Conservation (phyloP, 2,888 invertebrate genomes). For the Osedax frankpressi region DNA sequence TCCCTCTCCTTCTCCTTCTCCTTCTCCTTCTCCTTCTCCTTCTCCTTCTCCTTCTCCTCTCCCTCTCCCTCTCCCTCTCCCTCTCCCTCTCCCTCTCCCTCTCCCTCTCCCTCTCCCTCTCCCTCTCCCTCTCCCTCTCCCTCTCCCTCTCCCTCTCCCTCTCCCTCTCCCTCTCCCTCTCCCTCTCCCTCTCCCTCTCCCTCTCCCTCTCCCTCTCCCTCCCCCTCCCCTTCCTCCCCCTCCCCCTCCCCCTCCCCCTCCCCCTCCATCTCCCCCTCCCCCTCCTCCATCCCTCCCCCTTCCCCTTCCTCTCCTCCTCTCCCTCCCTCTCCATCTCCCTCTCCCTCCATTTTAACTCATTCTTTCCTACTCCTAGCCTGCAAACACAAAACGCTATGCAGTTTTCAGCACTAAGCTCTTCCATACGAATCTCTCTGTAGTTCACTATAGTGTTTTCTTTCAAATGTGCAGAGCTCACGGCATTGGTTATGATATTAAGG, state of each 20-base stretch:
- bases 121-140: neutral
- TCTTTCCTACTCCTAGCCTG: constrained; percentile 24
- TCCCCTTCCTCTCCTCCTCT: neutral
- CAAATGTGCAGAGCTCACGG: constrained; percentile 47
- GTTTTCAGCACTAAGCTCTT: constrained; percentile 41
- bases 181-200: neutral
- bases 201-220: too few species aligned
- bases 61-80: neutral
- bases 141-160: neutral
- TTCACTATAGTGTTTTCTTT: constrained; percentile 47
- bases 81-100: neutral
- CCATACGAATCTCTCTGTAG: constrained; percentile 45
- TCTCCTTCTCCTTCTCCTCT: neutral
- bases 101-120: neutral
- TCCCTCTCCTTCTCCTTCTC: neutral
- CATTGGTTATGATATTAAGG: constrained; percentile 46
- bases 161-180: neutral
- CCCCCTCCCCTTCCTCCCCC: too few species aligned
- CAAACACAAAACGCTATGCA: constrained; percentile 37
- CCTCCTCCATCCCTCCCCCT: too few species aligned
- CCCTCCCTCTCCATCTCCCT: too few species aligned
- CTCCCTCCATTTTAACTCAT: neutral
- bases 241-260: too few species aligned
- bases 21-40: neutral
- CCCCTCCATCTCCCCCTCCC: neutral